These are phyloP conservation scores for Channa maculata DNA, from an alignment of 2,113 vertebrate species.

Conservation along the genomic window DNA sequence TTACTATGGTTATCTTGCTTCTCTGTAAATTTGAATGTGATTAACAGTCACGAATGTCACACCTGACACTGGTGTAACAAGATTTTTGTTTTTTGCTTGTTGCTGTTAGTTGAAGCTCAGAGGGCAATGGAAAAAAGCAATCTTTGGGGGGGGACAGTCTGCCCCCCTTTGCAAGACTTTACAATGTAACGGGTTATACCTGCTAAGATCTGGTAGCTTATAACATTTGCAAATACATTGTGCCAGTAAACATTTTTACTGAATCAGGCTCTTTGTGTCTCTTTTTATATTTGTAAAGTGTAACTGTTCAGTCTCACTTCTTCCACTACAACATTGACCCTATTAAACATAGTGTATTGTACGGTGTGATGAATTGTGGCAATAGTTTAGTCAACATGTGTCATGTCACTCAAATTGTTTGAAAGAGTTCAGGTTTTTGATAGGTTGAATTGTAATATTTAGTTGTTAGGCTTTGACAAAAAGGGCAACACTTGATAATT, in stretches of 20 bases:
- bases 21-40: slow-evolving; percentile 81
- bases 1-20: slow-evolving; percentile 71
- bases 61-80: slow-evolving; percentile 68
- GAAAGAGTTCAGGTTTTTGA: background rate
- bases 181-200: slow-evolving; percentile 75
- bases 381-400: background rate
- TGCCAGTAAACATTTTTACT: slow-evolving; percentile 83
- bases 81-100: slow-evolving; percentile 47
- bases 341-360: background rate
- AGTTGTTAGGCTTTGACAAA: background rate
- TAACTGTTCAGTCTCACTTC: too few species aligned
- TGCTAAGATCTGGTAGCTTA: slow-evolving; percentile 77
- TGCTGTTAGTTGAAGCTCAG: slow-evolving; percentile 63
- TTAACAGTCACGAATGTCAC: slow-evolving; percentile 80
- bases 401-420: background rate
- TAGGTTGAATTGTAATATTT: background rate
- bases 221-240: slow-evolving; percentile 79
- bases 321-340: background rate
- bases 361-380: background rate
- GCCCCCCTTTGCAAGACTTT: slow-evolving; percentile 68
- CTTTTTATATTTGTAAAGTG: background rate
- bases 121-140: slow-evolving; percentile 67
- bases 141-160: slow-evolving; percentile 61
- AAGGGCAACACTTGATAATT: background rate
- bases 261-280: slow-evolving; percentile 40